These are phyloP conservation scores for Margarornis squamiger DNA, from an alignment of 2,797 vertebrate species.

Conservation along the genomic window DNA sequence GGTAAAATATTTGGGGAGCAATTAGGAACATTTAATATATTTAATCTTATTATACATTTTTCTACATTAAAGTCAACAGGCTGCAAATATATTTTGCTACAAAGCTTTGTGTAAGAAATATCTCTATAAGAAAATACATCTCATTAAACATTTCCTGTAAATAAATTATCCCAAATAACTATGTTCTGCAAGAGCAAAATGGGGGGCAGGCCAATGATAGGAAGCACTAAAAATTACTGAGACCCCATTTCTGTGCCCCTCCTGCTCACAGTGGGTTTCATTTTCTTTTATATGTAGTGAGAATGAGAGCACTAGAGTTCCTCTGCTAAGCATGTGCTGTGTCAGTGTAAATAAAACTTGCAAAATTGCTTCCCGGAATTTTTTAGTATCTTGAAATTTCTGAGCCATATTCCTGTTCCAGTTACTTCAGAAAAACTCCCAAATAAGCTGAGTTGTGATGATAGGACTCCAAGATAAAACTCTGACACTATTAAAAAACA, in stretches of 20 bases:
- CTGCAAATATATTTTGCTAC: conserved; percentile 81
- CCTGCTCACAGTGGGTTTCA: not conserved
- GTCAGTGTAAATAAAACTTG: not conserved
- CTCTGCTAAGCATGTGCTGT: not conserved
- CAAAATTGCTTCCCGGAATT: not conserved
- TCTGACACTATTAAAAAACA: not conserved
- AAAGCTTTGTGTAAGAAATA: conserved; percentile 83
- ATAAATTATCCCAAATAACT: conserved; percentile 80
- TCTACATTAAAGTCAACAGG: conserved; percentile 78
- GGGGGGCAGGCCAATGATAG: not conserved
- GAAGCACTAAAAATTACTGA: not conserved
- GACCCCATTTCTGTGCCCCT: not conserved
- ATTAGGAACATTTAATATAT: conserved; percentile 77
- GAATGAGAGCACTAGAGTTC: not conserved
- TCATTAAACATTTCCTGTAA: conserved; percentile 83
- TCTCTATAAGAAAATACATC: conserved; percentile 84
- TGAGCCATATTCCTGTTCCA: not conserved
- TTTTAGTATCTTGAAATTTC: conserved; percentile 17
- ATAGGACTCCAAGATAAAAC: not conserved
- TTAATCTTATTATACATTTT: conserved; percentile 82
- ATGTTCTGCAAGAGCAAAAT: conserved; percentile 57
- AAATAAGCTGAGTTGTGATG: not conserved
- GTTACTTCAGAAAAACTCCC: not conserved
- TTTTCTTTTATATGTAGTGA: not conserved
- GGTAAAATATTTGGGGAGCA: conserved; percentile 20